A percentile compares a stretch with the other conserved stretches of the same genome.
Conservation (phyloP, 2,888 invertebrate genomes). For the Scaptomyza reducta region DNA sequence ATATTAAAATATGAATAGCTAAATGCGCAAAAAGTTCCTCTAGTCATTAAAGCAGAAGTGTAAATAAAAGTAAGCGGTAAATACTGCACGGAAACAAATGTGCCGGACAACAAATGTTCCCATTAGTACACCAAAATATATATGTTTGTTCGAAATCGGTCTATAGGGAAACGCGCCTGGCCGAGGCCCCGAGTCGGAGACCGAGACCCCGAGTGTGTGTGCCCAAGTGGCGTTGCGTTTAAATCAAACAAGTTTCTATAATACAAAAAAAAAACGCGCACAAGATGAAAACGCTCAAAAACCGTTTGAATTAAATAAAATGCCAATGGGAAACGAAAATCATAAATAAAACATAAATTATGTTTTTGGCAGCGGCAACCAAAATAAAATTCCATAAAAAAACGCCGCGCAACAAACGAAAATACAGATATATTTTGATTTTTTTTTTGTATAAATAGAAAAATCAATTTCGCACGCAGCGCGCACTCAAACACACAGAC, state of each 20-base stretch:
- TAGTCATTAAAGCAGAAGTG: constrained; percentile 53
- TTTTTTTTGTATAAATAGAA: constrained; percentile 78
- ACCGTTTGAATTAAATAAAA: constrained; percentile 23
- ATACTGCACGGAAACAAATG: constrained; percentile 36
- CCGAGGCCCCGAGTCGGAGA: constrained; percentile 7
- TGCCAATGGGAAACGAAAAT: constrained; percentile 53
- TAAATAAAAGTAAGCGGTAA: constrained; percentile 68
- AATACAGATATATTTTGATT: constrained; percentile 77
- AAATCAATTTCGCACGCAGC: constrained; percentile 80
- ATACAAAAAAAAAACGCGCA: constrained; percentile 27
- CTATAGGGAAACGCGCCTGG: constrained; percentile 9
- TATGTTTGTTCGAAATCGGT: constrained; percentile 9
- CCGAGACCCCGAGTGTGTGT: constrained; percentile 28
- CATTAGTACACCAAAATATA: constrained; percentile 2
- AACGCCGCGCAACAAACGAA: constrained; percentile 62
- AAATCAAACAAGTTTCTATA: constrained; percentile 77
- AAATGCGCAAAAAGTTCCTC: constrained; percentile 74
- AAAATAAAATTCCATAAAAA: constrained; percentile 56
- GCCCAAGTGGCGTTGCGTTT: constrained; percentile 67
- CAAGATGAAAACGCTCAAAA: constrained; percentile 23
- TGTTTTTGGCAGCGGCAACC: constrained; percentile 67
- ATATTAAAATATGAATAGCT: constrained; percentile 52
- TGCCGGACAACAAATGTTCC: constrained; percentile 44
- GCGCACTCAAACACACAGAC: constrained; percentile 52
- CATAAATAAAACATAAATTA: constrained; percentile 77